Evolutionary conservation across 2,797 vertebrate species (phyloP), one percentile per base, ranked within the genome.

Genomic region (Sitta carolinensis): DNA sequence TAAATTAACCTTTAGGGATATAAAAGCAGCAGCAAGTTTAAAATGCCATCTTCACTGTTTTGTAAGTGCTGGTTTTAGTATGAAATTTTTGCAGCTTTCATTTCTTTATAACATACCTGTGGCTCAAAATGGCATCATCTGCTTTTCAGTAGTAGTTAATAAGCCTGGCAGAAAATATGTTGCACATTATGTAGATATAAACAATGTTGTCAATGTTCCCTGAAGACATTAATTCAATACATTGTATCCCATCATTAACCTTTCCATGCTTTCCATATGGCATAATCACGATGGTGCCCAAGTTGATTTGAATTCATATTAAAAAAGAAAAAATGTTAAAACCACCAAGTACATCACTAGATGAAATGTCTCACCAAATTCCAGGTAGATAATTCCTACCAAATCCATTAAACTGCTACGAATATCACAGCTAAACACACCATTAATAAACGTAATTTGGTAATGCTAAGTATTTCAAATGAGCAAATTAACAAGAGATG

Each of bases 1-100:
- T 32, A 87, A 75, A 93, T 86, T 84, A 93, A 90, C 52, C 57
- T 84, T 84, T 34, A 62, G 74, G 83, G 81, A 82, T n/a, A 75
- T 4, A 86, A 91, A 90, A 81, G 26, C 74, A 87, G 38, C 20
- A 86, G 30, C 51, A 76, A 84, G 48, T 87, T 89, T 66, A 73
- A 95, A 90, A 69, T 47, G 40, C 22, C 45, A 11, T 68, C 36
- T 55, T 81, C 34, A 26, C 25, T 32, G 11, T n/a, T 92, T 62
- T 55, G 5, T 48, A 94, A 87, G 30, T 73, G 47, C 25, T 62
- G 27, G 0, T 61, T 84, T 82, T n/a, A 55, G 27, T 5, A 73
- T 0, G 3, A 81, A 70, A 22, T 38, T 67, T 74, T 38, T 59
- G 43, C 16, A 51, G 42, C 45, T 85, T 94, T 90, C 8, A 36